phyloP scores from a whole-genome alignment of 1,140 invertebrate genomes.

The Lasaia peninsularis region DNA sequence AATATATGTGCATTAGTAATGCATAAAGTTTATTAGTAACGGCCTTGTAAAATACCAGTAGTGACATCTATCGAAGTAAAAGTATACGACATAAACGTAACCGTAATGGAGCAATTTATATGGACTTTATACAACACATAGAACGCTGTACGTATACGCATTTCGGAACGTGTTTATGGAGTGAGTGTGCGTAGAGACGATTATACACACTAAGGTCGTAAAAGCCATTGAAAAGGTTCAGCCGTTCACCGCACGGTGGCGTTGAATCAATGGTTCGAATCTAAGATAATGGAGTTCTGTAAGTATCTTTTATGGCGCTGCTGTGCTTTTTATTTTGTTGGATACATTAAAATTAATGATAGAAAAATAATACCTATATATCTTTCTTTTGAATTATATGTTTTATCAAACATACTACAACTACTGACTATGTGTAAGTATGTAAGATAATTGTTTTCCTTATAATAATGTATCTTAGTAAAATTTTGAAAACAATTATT shows the following conservation, averaged over 20 bases:
- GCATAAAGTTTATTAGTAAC: too few species aligned
- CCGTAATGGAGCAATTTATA: slow-evolving; percentile 50
- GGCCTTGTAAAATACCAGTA: slow-evolving; percentile 29
- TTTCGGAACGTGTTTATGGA: slow-evolving; percentile 41
- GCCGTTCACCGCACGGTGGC: slow-evolving; percentile 69
- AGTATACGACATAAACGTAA: slow-evolving; percentile 49
- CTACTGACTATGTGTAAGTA: too few species aligned
- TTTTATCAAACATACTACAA: too few species aligned
- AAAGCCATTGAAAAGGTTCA: slow-evolving; percentile 67
- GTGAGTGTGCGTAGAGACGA: slow-evolving; percentile 50
- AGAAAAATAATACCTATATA: neutral
- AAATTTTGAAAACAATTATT: too few species aligned
- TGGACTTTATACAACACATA: slow-evolving; percentile 55
- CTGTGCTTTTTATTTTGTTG: slow-evolving; percentile 29
- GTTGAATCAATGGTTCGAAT: slow-evolving; percentile 51
- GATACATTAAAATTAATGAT: too few species aligned
- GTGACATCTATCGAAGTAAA: slow-evolving; percentile 63
- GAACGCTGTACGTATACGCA: slow-evolving; percentile 55
- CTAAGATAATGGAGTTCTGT: slow-evolving; percentile 18
- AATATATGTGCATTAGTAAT: neutral
- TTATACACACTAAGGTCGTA: slow-evolving; percentile 53
- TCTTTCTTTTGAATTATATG: neutral
- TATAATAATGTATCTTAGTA: too few species aligned
- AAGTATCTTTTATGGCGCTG: slow-evolving; percentile 45
- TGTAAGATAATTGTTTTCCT: too few species aligned